Percentiles rank a stretch among this genome's conserved stretches.
These are phyloP conservation scores for Ptychoptera albimana DNA, from an alignment of 2,888 invertebrate species.

Conservation along the genomic window DNA sequence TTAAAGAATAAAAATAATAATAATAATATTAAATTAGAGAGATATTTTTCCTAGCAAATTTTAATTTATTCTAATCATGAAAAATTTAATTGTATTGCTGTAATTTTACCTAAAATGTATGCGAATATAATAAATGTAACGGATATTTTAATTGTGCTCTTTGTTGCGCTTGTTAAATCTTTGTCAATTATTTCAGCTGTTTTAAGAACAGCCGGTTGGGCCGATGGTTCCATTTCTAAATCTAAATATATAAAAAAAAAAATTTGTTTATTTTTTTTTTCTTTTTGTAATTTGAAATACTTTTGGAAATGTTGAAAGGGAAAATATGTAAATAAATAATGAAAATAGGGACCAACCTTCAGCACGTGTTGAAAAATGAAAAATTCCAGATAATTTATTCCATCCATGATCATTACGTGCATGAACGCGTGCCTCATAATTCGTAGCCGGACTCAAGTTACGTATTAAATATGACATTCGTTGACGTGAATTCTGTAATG, in stretches of 20 bases:
- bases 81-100: no score
- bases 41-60: no score
- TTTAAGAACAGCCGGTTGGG: constrained; percentile 29
- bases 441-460: constrained; percentile 34
- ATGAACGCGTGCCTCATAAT: constrained; percentile 39
- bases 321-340: neutral
- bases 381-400: constrained; percentile 36
- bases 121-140: no score
- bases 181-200: constrained; percentile 17
- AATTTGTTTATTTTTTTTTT: neutral
- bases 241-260: constrained; percentile 20
- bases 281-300: neutral
- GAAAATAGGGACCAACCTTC: constrained; percentile 25
- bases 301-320: no score
- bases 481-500: constrained; percentile 22
- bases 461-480: constrained; percentile 36
- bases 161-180: no score
- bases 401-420: constrained; percentile 40
- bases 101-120: no score
- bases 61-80: no score
- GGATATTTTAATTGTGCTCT: no score
- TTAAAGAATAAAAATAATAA: no score
- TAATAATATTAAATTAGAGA: no score
- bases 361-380: constrained; percentile 36
- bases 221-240: constrained; percentile 31